Percentiles rank a stretch among this genome's conserved stretches.
These are phyloP conservation scores for Monopis laevigella DNA, from an alignment of 2,888 invertebrate species.

Conservation along the genomic window DNA sequence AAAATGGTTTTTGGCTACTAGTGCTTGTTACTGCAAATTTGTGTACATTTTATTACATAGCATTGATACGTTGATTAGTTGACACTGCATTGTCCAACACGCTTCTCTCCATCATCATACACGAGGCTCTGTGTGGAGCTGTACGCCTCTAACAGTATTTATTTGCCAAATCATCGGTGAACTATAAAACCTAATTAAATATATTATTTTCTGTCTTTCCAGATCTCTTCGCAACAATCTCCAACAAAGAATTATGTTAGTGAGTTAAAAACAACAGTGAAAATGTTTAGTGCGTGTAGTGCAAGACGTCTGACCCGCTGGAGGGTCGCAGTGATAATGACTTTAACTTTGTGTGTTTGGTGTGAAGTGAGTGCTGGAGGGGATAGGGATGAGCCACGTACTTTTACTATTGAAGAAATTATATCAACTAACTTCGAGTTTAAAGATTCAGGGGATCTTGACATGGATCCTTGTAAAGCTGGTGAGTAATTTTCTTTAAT, in stretches of 20 bases:
- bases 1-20: too few species aligned
- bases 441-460: constrained; percentile 77
- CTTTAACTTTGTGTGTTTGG: constrained; percentile 30
- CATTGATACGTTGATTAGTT: too few species aligned
- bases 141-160: too few species aligned
- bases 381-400: constrained; percentile 42
- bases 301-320: constrained; percentile 27
- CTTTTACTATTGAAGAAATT: constrained; percentile 75
- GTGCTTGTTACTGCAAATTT: too few species aligned
- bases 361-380: constrained; percentile 26
- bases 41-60: too few species aligned
- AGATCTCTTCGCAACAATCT: constrained; percentile 28
- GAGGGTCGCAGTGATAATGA: constrained; percentile 35
- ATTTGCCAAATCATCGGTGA: too few species aligned
- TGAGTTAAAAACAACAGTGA: constrained; percentile 29
- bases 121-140: too few species aligned
- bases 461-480: constrained; percentile 88
- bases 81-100: too few species aligned
- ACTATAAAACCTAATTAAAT: too few species aligned
- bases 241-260: constrained; percentile 36
- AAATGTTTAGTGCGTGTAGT: constrained; percentile 25
- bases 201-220: constrained; percentile 28
- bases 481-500: constrained; percentile 63
- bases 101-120: too few species aligned
- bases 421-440: constrained; percentile 70